A percentile compares a stretch with the other conserved stretches of the same genome.
Evolutionary conservation across 2,797 vertebrate genomes (phyloP).

Genomic region (Halcyon chelicuti): DNA sequence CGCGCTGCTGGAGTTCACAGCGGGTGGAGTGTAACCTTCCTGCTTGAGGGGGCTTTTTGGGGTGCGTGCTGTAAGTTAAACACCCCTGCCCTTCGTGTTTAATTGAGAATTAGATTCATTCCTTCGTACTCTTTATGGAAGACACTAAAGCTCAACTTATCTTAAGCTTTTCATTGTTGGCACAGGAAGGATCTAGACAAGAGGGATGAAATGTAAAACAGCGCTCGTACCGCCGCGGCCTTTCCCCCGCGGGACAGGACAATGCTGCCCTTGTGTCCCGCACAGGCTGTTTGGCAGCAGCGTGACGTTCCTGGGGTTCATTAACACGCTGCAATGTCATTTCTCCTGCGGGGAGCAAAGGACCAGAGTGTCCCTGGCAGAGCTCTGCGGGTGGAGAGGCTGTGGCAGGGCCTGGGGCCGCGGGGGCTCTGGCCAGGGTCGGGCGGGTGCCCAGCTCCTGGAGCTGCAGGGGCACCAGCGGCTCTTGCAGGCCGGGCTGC

Average conservation of each 20-base stretch:
- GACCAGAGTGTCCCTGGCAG: no score
- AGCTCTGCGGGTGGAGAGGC: neutral
- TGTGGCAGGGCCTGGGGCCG: neutral
- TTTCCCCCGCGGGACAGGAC: neutral
- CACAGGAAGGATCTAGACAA: neutral
- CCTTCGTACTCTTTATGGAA: neutral
- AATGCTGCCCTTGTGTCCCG: neutral
- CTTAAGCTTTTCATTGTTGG: neutral
- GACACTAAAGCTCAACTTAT: neutral
- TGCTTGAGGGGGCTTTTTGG: neutral
- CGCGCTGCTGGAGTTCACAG: neutral
- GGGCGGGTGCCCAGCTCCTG: neutral
- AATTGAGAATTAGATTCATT: neutral
- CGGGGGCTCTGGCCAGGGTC: neutral
- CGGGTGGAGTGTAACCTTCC: neutral
- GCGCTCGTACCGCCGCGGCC: neutral
- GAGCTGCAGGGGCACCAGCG: neutral
- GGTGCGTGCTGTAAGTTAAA: neutral
- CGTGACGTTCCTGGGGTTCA: neutral
- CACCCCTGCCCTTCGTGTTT: neutral
- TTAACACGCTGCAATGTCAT: accelerated
- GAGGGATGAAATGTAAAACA: neutral
- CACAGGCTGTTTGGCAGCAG: neutral
- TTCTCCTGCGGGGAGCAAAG: neutral
- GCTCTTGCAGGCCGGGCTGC: neutral